Evolutionary conservation across 1,140 invertebrate genomes (phyloP).

Genomic region (Apis cerana): DNA sequence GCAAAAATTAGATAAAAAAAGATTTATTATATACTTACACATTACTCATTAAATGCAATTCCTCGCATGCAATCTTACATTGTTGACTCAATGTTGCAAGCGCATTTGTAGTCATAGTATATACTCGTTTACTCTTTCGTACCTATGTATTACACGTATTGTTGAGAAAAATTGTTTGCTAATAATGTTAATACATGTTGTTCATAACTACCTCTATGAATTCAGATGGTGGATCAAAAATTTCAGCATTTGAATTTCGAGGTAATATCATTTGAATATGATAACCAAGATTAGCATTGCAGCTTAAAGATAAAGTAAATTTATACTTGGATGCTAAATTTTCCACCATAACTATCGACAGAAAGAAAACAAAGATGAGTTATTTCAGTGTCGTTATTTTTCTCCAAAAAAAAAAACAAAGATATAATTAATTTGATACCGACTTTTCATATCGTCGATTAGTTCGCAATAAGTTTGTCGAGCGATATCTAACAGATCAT

Average conservation of each 20-base stretch:
- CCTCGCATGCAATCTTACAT: conserved; percentile 87
- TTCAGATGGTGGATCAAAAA: conserved; percentile 84
- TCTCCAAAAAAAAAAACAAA: no score
- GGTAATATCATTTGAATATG: conserved; percentile 86
- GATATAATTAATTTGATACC: conserved; percentile 21
- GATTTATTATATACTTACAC: conserved; percentile 82
- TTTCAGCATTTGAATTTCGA: conserved; percentile 76
- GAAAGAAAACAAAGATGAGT: background rate
- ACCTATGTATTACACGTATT: conserved; percentile 80
- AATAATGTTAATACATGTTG: background rate
- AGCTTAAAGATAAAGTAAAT: conserved; percentile 85
- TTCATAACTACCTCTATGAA: conserved; percentile 83
- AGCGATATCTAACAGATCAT: conserved; percentile 89
- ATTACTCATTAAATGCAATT: conserved; percentile 91
- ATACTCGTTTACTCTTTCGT: conserved; percentile 82
- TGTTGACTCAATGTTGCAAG: conserved; percentile 87
- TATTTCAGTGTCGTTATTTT: background rate
- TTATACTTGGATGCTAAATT: conserved; percentile 84
- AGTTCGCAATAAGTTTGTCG: conserved; percentile 89
- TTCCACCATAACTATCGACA: conserved; percentile 82
- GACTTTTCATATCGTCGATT: conserved; percentile 89
- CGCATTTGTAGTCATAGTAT: conserved; percentile 90
- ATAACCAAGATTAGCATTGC: conserved; percentile 87
- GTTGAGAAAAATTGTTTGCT: background rate
- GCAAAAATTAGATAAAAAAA: background rate